Conservation (phyloP, 2,113 vertebrate genomes). For the Macaca mulatta region DNA sequence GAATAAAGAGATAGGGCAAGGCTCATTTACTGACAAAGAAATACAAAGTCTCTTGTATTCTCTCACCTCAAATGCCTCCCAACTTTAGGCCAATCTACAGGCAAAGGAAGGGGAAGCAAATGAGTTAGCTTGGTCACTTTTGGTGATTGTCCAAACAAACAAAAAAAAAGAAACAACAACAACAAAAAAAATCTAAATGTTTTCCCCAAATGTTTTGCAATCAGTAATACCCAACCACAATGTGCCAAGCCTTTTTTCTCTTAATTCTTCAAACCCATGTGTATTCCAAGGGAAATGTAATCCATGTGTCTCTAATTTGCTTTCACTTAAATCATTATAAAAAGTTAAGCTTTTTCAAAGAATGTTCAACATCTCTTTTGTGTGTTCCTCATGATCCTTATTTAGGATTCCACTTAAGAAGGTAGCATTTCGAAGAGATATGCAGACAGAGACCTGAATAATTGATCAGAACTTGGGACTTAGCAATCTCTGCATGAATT, state of each 20-base stretch:
- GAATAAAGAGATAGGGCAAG: not conserved
- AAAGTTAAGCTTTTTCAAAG: conserved; percentile 56
- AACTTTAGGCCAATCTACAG: not conserved
- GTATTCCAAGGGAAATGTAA: conserved; percentile 73
- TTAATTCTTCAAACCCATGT: conserved; percentile 72
- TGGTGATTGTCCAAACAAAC: conserved; percentile 45
- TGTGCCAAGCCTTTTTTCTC: conserved; percentile 73
- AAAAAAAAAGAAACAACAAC: not conserved
- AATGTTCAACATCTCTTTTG: conserved; percentile 52
- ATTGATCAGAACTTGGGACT: not conserved
- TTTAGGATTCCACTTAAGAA: conserved; percentile 32
- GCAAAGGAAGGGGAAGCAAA: conserved; percentile 6
- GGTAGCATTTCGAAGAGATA: not conserved
- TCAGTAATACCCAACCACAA: conserved; percentile 71
- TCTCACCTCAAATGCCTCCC: not conserved
- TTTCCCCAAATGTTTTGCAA: conserved; percentile 75
- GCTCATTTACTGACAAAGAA: conserved; percentile 8
- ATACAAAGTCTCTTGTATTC: not conserved
- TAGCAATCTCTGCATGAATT: not conserved
- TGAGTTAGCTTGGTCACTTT: conserved; percentile 48
- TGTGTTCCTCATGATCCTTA: conserved; percentile 21
- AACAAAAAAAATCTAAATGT: conserved; percentile 49
- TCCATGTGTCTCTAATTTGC: conserved; percentile 77
- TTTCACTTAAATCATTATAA: conserved; percentile 77
- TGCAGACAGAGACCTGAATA: not conserved